Conservation (phyloP, 2,888 invertebrate species). For the Macaria liturata region DNA sequence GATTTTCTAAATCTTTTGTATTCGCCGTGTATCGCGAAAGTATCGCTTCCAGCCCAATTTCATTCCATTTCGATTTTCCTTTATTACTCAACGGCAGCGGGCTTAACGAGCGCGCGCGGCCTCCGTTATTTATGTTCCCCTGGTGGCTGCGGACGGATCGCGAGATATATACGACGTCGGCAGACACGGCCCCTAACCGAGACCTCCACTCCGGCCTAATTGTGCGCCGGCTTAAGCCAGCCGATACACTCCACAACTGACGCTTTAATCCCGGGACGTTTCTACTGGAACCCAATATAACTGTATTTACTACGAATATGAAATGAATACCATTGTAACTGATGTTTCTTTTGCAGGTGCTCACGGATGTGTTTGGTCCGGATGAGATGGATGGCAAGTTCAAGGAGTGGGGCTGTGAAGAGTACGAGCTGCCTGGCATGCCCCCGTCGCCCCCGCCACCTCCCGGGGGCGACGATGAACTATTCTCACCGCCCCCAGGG, state of each 20-base stretch:
- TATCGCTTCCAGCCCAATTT: slow-evolving; percentile 81
- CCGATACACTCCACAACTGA: slow-evolving; percentile 62
- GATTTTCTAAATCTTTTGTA: slow-evolving; percentile 75
- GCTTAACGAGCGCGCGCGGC: slow-evolving; percentile 80
- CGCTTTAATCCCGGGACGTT: slow-evolving; percentile 62
- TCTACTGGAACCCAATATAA: slow-evolving; percentile 24
- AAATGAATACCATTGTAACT: slow-evolving; percentile 2
- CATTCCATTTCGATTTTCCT: slow-evolving; percentile 83
- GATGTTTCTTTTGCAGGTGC: slow-evolving; percentile 75
- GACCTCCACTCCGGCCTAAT: slow-evolving; percentile 74
- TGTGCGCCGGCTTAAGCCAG: slow-evolving; percentile 71
- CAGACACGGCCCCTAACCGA: slow-evolving; percentile 66
- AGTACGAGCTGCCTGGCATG: slow-evolving; percentile 89
- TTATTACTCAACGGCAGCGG: slow-evolving; percentile 81
- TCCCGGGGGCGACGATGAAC: slow-evolving; percentile 92
- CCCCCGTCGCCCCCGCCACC: slow-evolving; percentile 88
- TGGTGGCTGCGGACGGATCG: slow-evolving; percentile 79
- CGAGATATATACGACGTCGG: slow-evolving; percentile 75
- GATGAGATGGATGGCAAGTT: slow-evolving; percentile 78
- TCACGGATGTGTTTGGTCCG: slow-evolving; percentile 90
- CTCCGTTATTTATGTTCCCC: slow-evolving; percentile 82
- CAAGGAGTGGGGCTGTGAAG: slow-evolving; percentile 84
- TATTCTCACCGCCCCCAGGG: slow-evolving; percentile 90
- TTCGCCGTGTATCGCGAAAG: slow-evolving; percentile 74
- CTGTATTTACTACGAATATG: not conserved